These are phyloP conservation scores for Gracilinanus agilis DNA, from an alignment of 2,113 vertebrate genomes.

Conservation along the genomic window DNA sequence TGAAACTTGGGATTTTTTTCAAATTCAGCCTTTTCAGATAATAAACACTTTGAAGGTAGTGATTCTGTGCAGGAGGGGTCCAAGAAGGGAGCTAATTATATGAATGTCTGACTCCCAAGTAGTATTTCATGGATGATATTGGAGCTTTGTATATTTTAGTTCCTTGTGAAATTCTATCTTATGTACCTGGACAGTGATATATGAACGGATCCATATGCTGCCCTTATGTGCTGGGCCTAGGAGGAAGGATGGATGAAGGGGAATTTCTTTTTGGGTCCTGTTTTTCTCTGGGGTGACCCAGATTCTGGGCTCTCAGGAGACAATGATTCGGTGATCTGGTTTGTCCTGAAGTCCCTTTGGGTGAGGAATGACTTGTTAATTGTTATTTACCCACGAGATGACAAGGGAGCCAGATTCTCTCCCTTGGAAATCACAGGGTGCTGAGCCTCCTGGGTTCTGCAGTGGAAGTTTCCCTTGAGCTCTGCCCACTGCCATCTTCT, in stretches of 20 bases:
- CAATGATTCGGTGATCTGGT: constrained; percentile 31
- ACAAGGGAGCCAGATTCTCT: neutral
- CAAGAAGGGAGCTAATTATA: constrained; percentile 19
- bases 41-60: constrained; percentile 51
- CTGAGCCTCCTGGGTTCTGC: neutral
- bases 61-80: neutral
- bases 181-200: neutral
- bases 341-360: constrained; percentile 35
- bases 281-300: constrained; percentile 32
- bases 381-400: constrained; percentile 2
- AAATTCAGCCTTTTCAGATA: neutral
- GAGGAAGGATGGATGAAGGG: neutral
- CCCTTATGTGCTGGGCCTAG: neutral
- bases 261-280: constrained; percentile 15
- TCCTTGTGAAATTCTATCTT: neutral
- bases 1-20: constrained; percentile 51
- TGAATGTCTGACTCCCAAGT: constrained; percentile 10
- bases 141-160: neutral
- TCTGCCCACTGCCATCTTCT: neutral
- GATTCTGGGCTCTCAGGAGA: constrained; percentile 15
- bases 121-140: neutral
- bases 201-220: neutral
- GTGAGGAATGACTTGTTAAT: constrained; percentile 12
- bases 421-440: constrained; percentile 7
- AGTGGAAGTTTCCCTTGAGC: neutral